A percentile compares a stretch with the other conserved stretches of the same genome.
Conservation (phyloP, 2,113 vertebrate genomes). For the Nothoprocta perdicaria region DNA sequence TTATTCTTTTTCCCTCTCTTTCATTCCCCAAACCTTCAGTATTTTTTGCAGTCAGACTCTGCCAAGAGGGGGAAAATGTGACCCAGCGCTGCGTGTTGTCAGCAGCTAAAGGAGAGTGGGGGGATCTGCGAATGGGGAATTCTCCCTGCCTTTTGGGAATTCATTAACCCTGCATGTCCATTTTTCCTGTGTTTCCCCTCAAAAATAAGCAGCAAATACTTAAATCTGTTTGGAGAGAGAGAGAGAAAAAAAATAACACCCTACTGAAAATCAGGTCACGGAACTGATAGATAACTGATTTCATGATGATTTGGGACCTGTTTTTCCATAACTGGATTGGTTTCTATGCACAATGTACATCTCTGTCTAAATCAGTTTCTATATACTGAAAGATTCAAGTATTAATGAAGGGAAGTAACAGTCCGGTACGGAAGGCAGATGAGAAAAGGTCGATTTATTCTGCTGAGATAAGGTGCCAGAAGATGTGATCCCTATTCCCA, state of each 20-base stretch:
- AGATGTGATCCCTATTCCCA: not conserved
- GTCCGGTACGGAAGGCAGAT: not conserved
- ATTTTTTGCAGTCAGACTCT: not conserved
- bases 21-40: not conserved
- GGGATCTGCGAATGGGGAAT: not conserved
- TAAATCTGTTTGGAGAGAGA: not conserved
- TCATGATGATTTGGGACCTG: not conserved
- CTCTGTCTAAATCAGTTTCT: not conserved
- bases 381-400: not conserved
- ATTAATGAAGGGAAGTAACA: not conserved
- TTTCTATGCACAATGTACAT: not conserved
- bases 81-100: rapidly evolving
- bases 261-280: not conserved
- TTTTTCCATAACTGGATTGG: not conserved
- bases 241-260: no score
- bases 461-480: not conserved
- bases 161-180: not conserved
- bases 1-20: not conserved
- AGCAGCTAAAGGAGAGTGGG: not conserved
- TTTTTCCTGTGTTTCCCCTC: not conserved
- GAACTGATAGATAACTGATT: not conserved
- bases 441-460: not conserved
- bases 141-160: not conserved
- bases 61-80: not conserved
- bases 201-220: not conserved